Evolutionary conservation across 2,888 invertebrate genomes (phyloP).

Genomic region (Cotesia congregata): DNA sequence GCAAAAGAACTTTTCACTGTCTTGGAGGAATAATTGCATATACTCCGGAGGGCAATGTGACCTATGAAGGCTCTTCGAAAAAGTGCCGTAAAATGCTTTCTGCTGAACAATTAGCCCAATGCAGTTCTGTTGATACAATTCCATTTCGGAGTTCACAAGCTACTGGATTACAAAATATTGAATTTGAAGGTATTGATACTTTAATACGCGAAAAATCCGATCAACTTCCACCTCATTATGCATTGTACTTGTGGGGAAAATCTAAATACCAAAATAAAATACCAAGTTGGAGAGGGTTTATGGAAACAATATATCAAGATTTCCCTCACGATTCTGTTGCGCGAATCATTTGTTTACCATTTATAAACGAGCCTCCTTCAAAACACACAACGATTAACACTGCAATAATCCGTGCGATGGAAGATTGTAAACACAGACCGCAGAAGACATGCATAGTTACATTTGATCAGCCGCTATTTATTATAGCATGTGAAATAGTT

Average conservation of each 20-base stretch:
- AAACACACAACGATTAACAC: conserved; percentile 31
- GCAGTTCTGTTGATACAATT: background rate
- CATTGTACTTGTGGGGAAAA: conserved; percentile 24
- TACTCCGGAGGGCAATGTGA: conserved; percentile 25
- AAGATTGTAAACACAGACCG: conserved; percentile 24
- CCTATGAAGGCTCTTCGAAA: conserved; percentile 15
- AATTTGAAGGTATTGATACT: background rate
- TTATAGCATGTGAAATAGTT: conserved; percentile 42
- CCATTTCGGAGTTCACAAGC: conserved; percentile 11
- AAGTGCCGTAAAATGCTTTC: conserved; percentile 27
- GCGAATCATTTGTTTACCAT: conserved; percentile 37
- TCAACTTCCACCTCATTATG: conserved; percentile 22
- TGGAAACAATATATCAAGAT: conserved; percentile 35
- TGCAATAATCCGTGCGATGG: conserved; percentile 31
- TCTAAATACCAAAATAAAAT: conserved; percentile 2
- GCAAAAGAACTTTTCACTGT: conserved; percentile 32
- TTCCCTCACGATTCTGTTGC: conserved; percentile 19
- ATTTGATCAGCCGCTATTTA: conserved; percentile 49
- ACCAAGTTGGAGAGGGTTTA: conserved; percentile 39
- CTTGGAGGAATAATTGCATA: conserved; percentile 21
- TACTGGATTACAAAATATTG: conserved; percentile 13
- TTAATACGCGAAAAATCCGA: conserved; percentile 22
- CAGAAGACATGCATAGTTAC: conserved; percentile 50
- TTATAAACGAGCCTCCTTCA: conserved; percentile 40
- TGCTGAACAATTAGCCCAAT: conserved; percentile 17